A percentile compares a stretch with the other conserved stretches of the same genome.
phyloP scores from a whole-genome alignment of 2,888 invertebrate genomes.

The Eristalis tenax region DNA sequence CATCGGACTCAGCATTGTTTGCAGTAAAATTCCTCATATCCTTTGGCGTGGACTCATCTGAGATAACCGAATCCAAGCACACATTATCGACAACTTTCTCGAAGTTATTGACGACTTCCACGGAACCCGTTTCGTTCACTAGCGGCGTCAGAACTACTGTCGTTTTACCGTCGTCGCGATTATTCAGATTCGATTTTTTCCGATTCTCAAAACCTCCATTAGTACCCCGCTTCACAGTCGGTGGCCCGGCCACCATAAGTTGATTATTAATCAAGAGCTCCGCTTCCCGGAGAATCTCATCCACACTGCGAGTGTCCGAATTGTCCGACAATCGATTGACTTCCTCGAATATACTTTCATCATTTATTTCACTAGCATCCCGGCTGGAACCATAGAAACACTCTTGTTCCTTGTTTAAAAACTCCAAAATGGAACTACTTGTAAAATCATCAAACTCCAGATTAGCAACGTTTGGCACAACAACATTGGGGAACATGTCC shows the following conservation, averaged over 20 bases:
- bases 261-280: constrained; percentile 82
- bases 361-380: constrained; percentile 73
- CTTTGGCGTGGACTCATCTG: constrained; percentile 79
- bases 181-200: constrained; percentile 32
- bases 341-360: constrained; percentile 86
- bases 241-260: constrained; percentile 66
- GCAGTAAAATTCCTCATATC: constrained; percentile 75
- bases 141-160: constrained; percentile 15
- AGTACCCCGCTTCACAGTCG: constrained; percentile 21
- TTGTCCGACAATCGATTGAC: constrained; percentile 84
- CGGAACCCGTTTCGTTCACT: constrained; percentile 7
- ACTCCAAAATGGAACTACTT: constrained; percentile 80
- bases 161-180: constrained; percentile 2
- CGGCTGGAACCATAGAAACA: constrained; percentile 74
- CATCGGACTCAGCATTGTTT: constrained; percentile 74
- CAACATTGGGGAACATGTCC: constrained; percentile 21
- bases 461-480: constrained; percentile 25
- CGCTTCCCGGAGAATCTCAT: constrained; percentile 84
- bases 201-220: constrained; percentile 46
- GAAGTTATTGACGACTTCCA: constrained; percentile 70
- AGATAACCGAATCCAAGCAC: constrained; percentile 79
- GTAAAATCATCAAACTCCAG: constrained; percentile 78
- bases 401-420: constrained; percentile 79
- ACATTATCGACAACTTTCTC: constrained; percentile 78
- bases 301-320: constrained; percentile 82